Evolutionary conservation across 1,140 invertebrate species (phyloP), one percentile per base, ranked within the genome.

Genomic region (Tyrophagus putrescentiae): DNA sequence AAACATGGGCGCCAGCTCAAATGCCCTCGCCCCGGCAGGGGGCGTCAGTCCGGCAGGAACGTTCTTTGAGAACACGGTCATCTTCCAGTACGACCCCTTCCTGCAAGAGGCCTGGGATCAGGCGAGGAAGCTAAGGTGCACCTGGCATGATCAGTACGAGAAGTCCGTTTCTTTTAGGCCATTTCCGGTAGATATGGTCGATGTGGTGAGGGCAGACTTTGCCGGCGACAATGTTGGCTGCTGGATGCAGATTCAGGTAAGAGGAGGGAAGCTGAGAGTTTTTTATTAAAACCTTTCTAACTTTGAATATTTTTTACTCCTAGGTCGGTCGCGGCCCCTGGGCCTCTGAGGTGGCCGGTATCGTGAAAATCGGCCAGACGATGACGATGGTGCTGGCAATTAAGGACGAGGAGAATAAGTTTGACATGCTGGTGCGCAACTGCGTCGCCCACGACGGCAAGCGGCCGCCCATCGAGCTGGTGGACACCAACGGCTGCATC

Each of bases 81-180:
- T 93, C 13, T 82, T 93, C 63, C 88, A 93, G 70, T 93, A 93
- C 67, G 89, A 94, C 72, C 85, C 88, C 11, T 84, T 92, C 75
- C 88, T 94, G 0, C 89, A 94, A 74, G 89, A 94, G 74, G 87
- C 93, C 1, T 93, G 89, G 88, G 90, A 94, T 76, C 88, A 93
- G 71, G 90, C 89, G 3, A 74, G 89, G 18, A 91, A 92, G 71
- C 68, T 94, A 5, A 78, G 89, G 1, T 93, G 89, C 72, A 92
- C 88, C 0, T 94, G 90, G 90, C 88, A 94, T 66, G 89, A 93
- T 71, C 82, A 91, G 63, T 93, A 93, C 68, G 89, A 93, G 73
- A 94, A 94, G 68, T 87, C 87, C 0, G 88, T 94, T 0, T 91
- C 89, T 0, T 93, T 93, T 75, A 74, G 87, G 52, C 88, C 89